These are phyloP conservation scores for Charaxes varanes DNA, from an alignment of 1,140 invertebrate species.

Conservation along the genomic window DNA sequence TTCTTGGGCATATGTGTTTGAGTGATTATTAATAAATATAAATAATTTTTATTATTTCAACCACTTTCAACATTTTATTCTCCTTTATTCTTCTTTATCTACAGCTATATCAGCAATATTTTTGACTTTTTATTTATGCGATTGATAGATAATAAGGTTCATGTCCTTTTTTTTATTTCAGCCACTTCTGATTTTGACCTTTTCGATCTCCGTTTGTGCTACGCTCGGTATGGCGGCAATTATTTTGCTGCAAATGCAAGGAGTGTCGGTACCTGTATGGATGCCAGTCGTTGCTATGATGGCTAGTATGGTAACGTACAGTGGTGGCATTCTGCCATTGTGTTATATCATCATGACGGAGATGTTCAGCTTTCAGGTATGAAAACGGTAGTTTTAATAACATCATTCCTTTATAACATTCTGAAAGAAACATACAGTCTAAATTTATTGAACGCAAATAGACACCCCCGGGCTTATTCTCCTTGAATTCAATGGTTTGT, in stretches of 20 bases:
- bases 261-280: conserved; percentile 32
- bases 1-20: too few relatives aligned
- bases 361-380: conserved; percentile 49
- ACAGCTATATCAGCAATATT: too few relatives aligned
- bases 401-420: too few relatives aligned
- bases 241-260: conserved; percentile 23
- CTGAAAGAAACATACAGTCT: too few relatives aligned
- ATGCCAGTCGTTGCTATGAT: conserved; percentile 36
- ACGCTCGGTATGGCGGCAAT: conserved; percentile 26
- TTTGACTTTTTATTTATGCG: not conserved
- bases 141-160: not conserved
- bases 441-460: too few relatives aligned
- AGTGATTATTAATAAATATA: not conserved
- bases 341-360: conserved; percentile 46
- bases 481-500: too few relatives aligned
- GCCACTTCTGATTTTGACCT: conserved; percentile 26
- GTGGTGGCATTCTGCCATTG: conserved; percentile 31
- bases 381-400: too few relatives aligned
- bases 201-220: conserved; percentile 19
- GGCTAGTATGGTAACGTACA: conserved; percentile 27
- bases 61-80: too few relatives aligned
- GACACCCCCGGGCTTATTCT: too few relatives aligned
- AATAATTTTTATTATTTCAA: conserved; percentile 23
- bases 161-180: conserved; percentile 18
- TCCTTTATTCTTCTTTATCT: too few relatives aligned